These are phyloP conservation scores for Phallusia fumigata DNA, from an alignment of 23 tunicate genomes.

Conservation along the genomic window DNA sequence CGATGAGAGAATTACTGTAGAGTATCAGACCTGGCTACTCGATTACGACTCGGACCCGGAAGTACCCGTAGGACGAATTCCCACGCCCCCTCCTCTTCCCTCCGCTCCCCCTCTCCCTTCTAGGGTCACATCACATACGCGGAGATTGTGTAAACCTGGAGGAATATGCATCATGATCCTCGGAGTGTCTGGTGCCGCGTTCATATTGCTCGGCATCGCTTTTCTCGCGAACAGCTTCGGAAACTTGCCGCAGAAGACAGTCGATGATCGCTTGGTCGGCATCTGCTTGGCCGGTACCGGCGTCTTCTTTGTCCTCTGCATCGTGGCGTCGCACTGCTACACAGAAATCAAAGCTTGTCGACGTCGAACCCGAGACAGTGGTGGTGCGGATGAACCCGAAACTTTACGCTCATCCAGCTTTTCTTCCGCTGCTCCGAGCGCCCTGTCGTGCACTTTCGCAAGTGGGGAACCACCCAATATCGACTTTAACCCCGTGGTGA, in stretches of 20 bases:
- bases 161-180: neutral
- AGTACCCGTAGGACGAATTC: neutral
- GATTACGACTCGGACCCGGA: neutral
- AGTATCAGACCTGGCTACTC: slow-evolving; percentile 8
- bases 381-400: neutral
- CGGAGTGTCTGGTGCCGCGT: neutral
- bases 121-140: neutral
- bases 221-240: neutral
- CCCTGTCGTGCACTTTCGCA: slow-evolving; percentile 14
- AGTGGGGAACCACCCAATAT: slow-evolving; percentile 32
- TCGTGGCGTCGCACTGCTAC: neutral
- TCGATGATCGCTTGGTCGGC: neutral
- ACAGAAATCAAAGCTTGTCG: neutral
- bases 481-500: slow-evolving; percentile 34
- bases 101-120: neutral
- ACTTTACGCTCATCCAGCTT: neutral
- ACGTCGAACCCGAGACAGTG: neutral
- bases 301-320: neutral
- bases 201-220: neutral
- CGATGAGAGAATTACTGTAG: neutral
- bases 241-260: neutral
- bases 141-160: neutral
- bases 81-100: neutral
- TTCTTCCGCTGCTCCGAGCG: neutral
- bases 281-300: neutral